Percentiles rank a stretch among this genome's conserved stretches.
Evolutionary conservation across 2,797 vertebrate genomes (phyloP).

Genomic region (Eulemur albifrons): DNA sequence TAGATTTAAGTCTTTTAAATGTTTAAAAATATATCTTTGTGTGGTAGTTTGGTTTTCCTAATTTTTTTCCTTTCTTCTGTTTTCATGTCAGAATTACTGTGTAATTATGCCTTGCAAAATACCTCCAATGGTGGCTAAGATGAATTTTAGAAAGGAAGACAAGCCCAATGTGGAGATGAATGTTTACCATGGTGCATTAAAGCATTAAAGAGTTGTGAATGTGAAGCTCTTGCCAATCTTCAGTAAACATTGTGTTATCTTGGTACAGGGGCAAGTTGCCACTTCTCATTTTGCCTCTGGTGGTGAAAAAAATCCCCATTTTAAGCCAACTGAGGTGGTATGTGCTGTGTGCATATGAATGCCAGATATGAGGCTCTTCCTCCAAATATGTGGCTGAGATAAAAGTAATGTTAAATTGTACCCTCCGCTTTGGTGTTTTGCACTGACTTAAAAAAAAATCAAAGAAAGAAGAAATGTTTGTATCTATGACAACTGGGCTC

Average conservation of each 20-base stretch:
- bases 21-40: constrained; percentile 52
- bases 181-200: background rate
- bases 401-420: background rate
- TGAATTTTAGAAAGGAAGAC: constrained; percentile 5
- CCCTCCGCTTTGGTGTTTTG: background rate
- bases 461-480: background rate
- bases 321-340: background rate
- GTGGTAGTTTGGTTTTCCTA: background rate
- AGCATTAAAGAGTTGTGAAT: background rate
- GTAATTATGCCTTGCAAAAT: constrained; percentile 50
- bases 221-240: background rate
- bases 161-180: constrained; percentile 10
- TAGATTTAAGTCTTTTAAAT: constrained; percentile 3
- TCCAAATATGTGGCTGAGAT: background rate
- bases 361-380: background rate
- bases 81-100: constrained; percentile 36
- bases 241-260: background rate
- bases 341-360: background rate
- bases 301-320: background rate
- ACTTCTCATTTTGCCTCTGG: background rate
- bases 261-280: background rate
- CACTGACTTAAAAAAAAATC: background rate
- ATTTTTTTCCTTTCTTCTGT: background rate
- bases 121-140: background rate
- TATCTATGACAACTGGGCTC: background rate